These are phyloP conservation scores for Petrolisthes manimaculis DNA, from an alignment of 2,888 invertebrate genomes.

Conservation along the genomic window DNA sequence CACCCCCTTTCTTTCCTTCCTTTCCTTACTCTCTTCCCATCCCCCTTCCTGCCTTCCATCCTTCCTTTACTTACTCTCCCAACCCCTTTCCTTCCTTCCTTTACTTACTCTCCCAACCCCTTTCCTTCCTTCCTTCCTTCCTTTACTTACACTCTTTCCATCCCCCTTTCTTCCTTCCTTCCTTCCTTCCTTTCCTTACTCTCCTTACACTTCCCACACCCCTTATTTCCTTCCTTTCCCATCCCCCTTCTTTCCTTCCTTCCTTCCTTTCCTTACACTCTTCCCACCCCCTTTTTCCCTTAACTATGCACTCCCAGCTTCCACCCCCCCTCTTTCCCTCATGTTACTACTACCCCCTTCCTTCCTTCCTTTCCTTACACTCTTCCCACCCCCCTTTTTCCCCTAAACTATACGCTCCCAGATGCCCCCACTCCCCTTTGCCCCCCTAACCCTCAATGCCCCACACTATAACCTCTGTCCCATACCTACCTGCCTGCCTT, in stretches of 20 bases:
- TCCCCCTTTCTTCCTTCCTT: neutral
- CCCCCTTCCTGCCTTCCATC: conserved; percentile 15
- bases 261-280: neutral
- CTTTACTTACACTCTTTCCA: too few species aligned
- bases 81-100: conserved; percentile 6
- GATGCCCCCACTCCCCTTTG: too few species aligned
- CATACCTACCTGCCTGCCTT: too few species aligned
- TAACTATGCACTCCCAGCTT: neutral
- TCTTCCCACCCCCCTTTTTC: too few species aligned
- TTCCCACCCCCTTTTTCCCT: neutral
- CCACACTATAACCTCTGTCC: too few species aligned
- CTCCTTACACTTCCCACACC: neutral
- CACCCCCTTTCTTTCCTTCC: neutral
- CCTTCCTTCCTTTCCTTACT: neutral
- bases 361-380: neutral
- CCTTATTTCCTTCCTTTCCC: neutral
- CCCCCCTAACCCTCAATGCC: too few species aligned
- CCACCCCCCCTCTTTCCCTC: neutral
- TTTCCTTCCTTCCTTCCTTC: neutral
- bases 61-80: conserved; percentile 1
- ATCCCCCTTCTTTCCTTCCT: too few species aligned
- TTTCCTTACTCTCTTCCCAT: conserved; percentile 6
- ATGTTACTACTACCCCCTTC: neutral
- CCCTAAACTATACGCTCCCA: too few species aligned
- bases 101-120: neutral